Percentiles rank a stretch among this genome's conserved stretches.
Conservation (phyloP, 2,888 invertebrate species). For the Lasioglossum morio region DNA sequence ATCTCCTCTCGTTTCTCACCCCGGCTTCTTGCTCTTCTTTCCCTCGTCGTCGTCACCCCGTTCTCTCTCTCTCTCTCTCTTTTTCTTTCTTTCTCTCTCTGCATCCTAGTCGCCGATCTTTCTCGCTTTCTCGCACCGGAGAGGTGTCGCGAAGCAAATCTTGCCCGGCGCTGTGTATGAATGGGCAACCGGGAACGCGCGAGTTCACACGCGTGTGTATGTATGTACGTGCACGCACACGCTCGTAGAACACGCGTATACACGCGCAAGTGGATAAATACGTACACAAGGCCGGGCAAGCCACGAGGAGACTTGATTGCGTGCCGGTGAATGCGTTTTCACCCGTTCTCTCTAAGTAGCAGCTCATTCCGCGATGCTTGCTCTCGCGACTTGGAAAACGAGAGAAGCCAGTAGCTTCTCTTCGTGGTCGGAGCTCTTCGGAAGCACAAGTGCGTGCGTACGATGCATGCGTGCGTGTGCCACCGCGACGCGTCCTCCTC, state of each 20-base stretch:
- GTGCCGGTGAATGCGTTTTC: constrained; percentile 76
- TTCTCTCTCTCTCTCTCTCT: not conserved
- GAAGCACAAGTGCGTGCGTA: constrained; percentile 31
- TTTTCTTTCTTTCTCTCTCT: too few relatives aligned
- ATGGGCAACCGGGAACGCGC: constrained; percentile 44
- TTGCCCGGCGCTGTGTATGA: constrained; percentile 44
- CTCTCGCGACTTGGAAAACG: constrained; percentile 68
- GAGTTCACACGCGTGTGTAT: constrained; percentile 17
- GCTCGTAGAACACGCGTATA: constrained; percentile 33
- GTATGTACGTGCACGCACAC: constrained; percentile 7
- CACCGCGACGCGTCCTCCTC: not conserved
- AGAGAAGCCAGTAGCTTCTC: constrained; percentile 57
- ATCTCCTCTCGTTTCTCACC: constrained; percentile 20
- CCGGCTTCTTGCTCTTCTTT: constrained; percentile 15
- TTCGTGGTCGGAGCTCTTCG: constrained; percentile 31
- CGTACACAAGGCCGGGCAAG: constrained; percentile 32
- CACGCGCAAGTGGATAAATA: constrained; percentile 38
- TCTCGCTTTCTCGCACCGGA: not conserved
- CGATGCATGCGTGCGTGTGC: not conserved
- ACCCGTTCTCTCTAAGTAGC: constrained; percentile 76
- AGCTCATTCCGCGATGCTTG: constrained; percentile 77
- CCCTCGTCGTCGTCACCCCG: constrained; percentile 25
- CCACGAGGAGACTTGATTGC: constrained; percentile 75
- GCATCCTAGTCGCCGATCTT: not conserved
- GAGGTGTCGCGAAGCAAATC: constrained; percentile 51